Evolutionary conservation across 2,888 invertebrate genomes (phyloP).

Genomic region (Agrotis clavis): DNA sequence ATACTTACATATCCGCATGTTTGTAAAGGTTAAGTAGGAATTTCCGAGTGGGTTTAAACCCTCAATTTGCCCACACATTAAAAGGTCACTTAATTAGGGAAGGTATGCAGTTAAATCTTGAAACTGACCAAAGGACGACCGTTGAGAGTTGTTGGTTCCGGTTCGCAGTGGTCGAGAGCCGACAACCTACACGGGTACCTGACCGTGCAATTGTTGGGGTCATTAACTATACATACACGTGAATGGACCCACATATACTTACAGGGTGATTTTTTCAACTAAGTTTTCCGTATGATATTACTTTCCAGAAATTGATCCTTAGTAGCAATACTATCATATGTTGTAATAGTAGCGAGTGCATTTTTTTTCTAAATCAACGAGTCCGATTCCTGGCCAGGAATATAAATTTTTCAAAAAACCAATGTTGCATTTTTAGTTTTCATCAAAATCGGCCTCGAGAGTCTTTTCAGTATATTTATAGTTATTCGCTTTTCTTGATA

Average conservation of each 20-base stretch:
- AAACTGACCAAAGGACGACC: conserved; percentile 67
- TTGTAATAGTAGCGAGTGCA: no score
- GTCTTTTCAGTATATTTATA: no score
- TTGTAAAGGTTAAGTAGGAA: conserved; percentile 38
- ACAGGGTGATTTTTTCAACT: no score
- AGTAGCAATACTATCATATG: no score
- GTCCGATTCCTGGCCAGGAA: no score
- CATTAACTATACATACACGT: conserved; percentile 19
- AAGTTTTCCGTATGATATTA: no score
- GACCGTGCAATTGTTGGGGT: conserved; percentile 52
- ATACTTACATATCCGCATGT: conserved; percentile 14
- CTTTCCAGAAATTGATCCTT: no score
- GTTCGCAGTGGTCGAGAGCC: conserved; percentile 41
- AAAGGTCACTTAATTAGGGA: conserved; percentile 77
- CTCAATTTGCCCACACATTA: conserved; percentile 68
- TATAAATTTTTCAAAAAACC: no score
- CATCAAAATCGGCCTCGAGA: no score
- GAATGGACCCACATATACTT: not conserved
- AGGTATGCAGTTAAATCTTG: conserved; percentile 77
- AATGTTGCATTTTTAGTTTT: no score
- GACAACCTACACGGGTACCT: conserved; percentile 27
- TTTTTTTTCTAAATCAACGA: no score
- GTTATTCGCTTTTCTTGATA: no score
- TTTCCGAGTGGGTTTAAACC: conserved; percentile 56
- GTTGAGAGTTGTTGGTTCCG: conserved; percentile 69